Base-by-base conservation (phyloP, 2,113 vertebrate species). In the Mystacornis crossleyi region DNA sequence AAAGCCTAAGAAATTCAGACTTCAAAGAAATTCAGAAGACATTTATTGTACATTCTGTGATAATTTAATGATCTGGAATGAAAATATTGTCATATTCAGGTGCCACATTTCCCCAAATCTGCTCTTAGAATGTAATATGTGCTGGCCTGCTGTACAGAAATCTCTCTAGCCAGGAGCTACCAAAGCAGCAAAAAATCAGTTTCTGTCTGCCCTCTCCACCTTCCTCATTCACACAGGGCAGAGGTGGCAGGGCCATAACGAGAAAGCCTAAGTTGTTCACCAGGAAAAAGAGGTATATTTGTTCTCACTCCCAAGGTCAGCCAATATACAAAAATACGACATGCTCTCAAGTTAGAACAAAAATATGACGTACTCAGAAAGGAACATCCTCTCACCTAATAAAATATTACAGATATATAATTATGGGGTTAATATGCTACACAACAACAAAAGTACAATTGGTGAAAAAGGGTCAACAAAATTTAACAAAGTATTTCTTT, bases 71-170 rank as follows among this genome's bases (percentile, higher is more conserved):
- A 81, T 17, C 38, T 42, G 33, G n/a, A 86, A 83, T 23, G 12
- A 86, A 89, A 86, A 65, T 10, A 45, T 4, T 80, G 29, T 20
- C 8, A 34, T 34, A 65, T 50, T 50, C 42, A 77, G 23, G 7
- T 53, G 28, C 18, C 12, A 31, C 23, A n/a, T 40, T 28, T 60
- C 45, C 31, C 40, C 26, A 67, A 15, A 51, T 26, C 65, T 29
- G 16, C 14, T 61, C 42, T 77, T 3, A 38, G 51, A 86, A 60
- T 33, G 31, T 12, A 31, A 1, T 14, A 24, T 17, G 6, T 26
- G 21, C 14, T 0, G 0, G 26, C 23, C 45, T 60, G 33, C 54
- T 28, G 4, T 28, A 53, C 9, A 45, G 45, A 38, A 60, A 51
- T 36, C 6, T 57, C 40, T 77, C 36, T 8, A 51, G 18, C 8